Evolutionary conservation across 2,888 invertebrate species (phyloP), one percentile per base, ranked within the genome.

Genomic region (Empis livida): DNA sequence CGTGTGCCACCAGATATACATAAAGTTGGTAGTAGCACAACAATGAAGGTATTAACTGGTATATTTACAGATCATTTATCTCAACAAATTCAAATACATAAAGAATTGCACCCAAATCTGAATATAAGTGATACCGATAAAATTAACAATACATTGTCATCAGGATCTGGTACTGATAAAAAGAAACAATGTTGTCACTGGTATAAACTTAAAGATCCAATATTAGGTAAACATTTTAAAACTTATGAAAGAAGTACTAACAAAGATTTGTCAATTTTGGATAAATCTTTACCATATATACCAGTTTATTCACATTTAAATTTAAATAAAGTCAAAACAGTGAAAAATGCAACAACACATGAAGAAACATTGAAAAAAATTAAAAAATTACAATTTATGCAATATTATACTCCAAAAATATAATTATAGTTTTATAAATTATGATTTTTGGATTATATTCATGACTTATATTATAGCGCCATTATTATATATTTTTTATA

Each of bases 11-110:
- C 82, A 0, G 90, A 91, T 62, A 76, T 90, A 10, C 72, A 73
- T 55, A 77, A 82, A 61, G 74, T 80, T 20, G 83, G 80, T 51
- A 88, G 87, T 57, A 84, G 78, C 44, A 84, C 84, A 16, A 87
- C 87, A 0, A 71, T 86, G 46, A 82, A 84, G 70, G 87, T 83
- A 58, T 67, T 65, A 56, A 70, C 39, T 6, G 50, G 52, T n/a
- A 46, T 43, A 3, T 41, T 51, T 43, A 50, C 47, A 38, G 48
- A 54, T 44, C 49, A n/a, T 37, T 40, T 37, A 37, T 15, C 23
- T 27, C 2, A 37, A 16, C 10, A 37, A 15, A 37, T 37, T 37
- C 37, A 20, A 17, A n/a, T 20, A 13, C 8, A 13, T 3, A 41
- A n/a, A 14, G 13, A n/a, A 6, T 14, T 10, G 14, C 14, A 11